Base-by-base conservation (phyloP, 1,140 invertebrate genomes). In the Rhyzopertha dominica region DNA sequence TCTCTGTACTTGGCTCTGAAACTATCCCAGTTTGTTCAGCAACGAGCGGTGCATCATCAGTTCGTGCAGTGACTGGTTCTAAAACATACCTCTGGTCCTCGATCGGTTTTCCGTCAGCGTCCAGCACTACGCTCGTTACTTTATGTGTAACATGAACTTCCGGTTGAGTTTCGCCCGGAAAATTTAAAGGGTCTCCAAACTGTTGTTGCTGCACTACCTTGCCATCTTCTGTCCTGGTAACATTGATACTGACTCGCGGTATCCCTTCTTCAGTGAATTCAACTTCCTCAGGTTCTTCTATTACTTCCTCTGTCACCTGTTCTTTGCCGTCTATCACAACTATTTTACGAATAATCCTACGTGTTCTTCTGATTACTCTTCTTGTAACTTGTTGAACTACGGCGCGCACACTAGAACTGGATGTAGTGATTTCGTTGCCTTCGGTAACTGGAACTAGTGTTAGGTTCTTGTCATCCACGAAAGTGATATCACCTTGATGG, bases 291-390 rank as follows among this genome's bases (percentile, higher is more conserved):
- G 86, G 83, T 69, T 90, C 84, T 66, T 90, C 83, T 43, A 89
- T 70, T 3, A 90, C 70, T 69, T 90, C 86, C 68, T 90, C 87
- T 7, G 79, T 82, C 0, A 86, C 77, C 53, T 83, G 80, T 66
- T 90, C 85, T 69, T 87, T 84, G 1, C 87, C 87, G 64, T 91
- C 82, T 40, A 90, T 79, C 5, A 90, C 81, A 0, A 82, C 80
- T 3, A 87, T 74, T 55, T 79, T 79, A 36, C 84, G 72, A 26
- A 87, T 84, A 30, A 85, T 82, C 55, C 79, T 80, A 32, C 80
- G 76, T 32, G 77, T 84, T 61, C 79, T 87, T 51, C 83, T 76
- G 30, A 87, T 82, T 19, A 86, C 78, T 66, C 78, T 77, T 52
- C 81, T 78, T 0, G 81, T 86, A 4, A 88, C 82, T 70, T 88